These are phyloP conservation scores for Aporrectodea caliginosa DNA, from an alignment of 1,140 invertebrate species.

Conservation along the genomic window DNA sequence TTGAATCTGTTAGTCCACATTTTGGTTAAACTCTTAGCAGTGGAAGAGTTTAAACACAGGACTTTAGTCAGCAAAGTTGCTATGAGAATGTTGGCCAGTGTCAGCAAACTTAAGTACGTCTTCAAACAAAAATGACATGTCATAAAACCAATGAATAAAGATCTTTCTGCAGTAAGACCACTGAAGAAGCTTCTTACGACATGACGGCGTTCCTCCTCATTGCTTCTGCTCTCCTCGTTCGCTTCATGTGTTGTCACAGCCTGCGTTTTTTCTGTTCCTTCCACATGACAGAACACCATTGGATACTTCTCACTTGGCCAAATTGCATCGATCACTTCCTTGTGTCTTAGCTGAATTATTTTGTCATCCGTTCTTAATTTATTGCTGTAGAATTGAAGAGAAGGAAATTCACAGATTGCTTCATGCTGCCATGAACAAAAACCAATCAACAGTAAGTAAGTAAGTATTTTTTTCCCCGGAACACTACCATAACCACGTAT, in stretches of 20 bases:
- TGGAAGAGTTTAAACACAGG: too few relatives aligned
- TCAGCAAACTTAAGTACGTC: too few relatives aligned
- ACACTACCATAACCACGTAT: too few relatives aligned
- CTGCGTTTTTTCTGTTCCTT: constrained; percentile 42
- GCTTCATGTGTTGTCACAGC: constrained; percentile 45
- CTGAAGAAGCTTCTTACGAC: too few relatives aligned
- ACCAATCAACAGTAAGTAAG: constrained; percentile 5
- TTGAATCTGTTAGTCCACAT: too few relatives aligned
- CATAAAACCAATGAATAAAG: too few relatives aligned
- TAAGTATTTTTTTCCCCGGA: too few relatives aligned
- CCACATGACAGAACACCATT: constrained; percentile 43
- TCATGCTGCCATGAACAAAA: constrained; percentile 41
- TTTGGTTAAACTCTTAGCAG: too few relatives aligned
- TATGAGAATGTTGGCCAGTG: too few relatives aligned
- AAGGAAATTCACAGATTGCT: constrained; percentile 43
- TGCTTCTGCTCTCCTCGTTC: constrained; percentile 44
- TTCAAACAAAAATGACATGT: too few relatives aligned
- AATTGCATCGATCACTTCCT: constrained; percentile 30
- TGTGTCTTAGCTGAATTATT: constrained; percentile 17
- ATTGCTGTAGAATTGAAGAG: constrained; percentile 40
- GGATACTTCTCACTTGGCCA: constrained; percentile 25
- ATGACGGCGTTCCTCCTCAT: constrained; percentile 42
- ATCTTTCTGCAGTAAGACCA: too few relatives aligned
- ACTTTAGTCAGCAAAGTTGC: too few relatives aligned
- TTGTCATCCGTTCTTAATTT: constrained; percentile 36